Conservation (phyloP, 2,797 vertebrate species). For the Buphagus erythrorhynchus region DNA sequence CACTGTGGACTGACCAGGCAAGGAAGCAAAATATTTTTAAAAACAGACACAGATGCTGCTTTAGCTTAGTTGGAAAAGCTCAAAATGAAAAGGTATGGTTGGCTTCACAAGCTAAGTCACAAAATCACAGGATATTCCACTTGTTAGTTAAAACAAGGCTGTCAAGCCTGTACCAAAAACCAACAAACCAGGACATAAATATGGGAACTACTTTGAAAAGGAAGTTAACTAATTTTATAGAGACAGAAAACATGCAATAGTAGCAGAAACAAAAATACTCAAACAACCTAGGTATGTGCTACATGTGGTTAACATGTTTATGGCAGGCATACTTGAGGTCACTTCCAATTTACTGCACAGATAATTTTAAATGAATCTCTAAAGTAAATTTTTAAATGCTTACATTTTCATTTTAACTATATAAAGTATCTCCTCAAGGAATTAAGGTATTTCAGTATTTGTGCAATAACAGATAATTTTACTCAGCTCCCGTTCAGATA, state of each 20-base stretch:
- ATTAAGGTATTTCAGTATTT: background rate
- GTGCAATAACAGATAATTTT: background rate
- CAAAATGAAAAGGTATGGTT: background rate
- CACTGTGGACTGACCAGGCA: background rate
- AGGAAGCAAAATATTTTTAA: background rate
- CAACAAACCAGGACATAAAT: background rate
- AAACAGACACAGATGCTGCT: background rate
- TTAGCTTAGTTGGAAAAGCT: background rate
- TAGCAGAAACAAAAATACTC: background rate
- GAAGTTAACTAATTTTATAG: background rate
- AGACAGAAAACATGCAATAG: background rate
- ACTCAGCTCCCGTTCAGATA: background rate
- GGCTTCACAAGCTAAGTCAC: background rate
- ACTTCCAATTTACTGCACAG: background rate
- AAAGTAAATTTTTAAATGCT: accelerated
- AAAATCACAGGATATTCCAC: background rate
- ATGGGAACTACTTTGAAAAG: background rate
- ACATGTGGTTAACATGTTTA: background rate
- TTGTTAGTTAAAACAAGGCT: background rate
- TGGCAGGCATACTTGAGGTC: background rate
- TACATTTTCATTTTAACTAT: background rate
- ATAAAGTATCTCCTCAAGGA: background rate
- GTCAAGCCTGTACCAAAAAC: background rate
- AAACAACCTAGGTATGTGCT: background rate
- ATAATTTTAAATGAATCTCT: background rate